These are phyloP conservation scores for Astropecten irregularis DNA, from an alignment of 53 echinoderm and acorn worm species.

Conservation along the genomic window DNA sequence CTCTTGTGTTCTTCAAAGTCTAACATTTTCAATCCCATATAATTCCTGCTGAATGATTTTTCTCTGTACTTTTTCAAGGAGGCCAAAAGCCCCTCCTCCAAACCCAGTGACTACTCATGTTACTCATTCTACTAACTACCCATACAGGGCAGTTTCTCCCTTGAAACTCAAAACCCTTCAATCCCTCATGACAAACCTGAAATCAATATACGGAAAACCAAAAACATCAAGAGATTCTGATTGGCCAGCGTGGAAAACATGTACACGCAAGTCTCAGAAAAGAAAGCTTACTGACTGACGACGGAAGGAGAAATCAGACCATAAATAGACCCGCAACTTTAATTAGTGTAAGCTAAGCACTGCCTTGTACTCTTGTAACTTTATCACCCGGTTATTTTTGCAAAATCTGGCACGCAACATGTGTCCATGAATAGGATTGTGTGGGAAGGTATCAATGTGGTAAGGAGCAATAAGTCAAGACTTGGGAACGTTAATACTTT, in stretches of 20 bases:
- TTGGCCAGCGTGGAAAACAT: conserved; percentile 1
- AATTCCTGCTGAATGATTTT: no score
- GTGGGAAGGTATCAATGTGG: neutral
- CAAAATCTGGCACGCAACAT: conserved; percentile 33
- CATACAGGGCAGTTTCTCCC: neutral
- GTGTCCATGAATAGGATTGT: neutral
- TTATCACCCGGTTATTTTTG: conserved; percentile 25
- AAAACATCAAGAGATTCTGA: neutral
- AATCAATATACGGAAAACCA: no score
- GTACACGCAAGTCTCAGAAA: no score
- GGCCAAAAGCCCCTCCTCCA: no score
- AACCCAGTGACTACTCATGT: neutral
- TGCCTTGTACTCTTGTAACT: conserved; percentile 26
- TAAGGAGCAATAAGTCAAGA: conserved; percentile 7
- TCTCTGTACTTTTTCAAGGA: no score
- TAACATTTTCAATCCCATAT: no score
- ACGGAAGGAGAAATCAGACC: no score
- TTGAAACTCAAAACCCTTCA: conserved; percentile 8
- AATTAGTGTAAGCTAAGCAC: conserved; percentile 32
- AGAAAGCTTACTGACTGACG: no score
- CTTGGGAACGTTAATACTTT: neutral
- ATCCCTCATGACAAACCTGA: no score
- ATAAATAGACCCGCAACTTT: conserved; percentile 9
- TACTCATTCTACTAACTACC: neutral
- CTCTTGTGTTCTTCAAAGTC: no score